Percentiles rank a stretch among this genome's conserved stretches.
These are phyloP conservation scores for Popillia japonica DNA, from an alignment of 1,140 invertebrate species.

Conservation along the genomic window DNA sequence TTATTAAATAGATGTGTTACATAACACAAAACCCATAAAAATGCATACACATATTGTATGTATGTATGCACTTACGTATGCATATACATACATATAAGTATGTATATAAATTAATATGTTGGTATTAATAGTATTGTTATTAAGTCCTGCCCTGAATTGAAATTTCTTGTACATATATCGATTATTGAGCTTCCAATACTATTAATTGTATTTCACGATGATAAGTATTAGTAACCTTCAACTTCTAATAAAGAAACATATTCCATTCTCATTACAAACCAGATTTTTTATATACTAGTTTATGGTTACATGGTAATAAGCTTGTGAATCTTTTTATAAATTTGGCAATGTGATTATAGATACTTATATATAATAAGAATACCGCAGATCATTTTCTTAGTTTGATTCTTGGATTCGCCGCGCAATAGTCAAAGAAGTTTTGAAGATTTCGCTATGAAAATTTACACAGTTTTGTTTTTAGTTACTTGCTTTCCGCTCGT, in stretches of 20 bases:
- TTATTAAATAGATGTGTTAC: too few species aligned
- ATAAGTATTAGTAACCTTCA: conserved; percentile 22
- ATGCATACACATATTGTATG: too few species aligned
- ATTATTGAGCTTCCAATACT: not conserved
- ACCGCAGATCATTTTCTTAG: not conserved
- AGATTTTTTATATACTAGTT: not conserved
- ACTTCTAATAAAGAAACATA: not conserved
- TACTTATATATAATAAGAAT: conserved; percentile 2
- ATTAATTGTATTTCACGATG: not conserved
- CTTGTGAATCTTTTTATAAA: not conserved
- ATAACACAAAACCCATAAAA: too few species aligned
- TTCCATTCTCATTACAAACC: not conserved
- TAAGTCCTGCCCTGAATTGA: not conserved
- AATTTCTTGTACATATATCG: not conserved
- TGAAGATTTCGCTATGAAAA: not conserved
- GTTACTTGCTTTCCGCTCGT: not conserved
- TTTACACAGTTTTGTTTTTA: not conserved
- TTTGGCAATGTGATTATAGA: not conserved
- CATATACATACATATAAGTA: too few species aligned
- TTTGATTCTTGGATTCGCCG: not conserved
- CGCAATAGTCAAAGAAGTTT: not conserved
- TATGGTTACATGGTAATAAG: not conserved
- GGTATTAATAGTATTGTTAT: not conserved
- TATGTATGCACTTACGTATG: not conserved
- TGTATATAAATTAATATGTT: not conserved